Conservation (phyloP, 92 coral and sea anemone species). For the Epizoanthus illoricatus region DNA sequence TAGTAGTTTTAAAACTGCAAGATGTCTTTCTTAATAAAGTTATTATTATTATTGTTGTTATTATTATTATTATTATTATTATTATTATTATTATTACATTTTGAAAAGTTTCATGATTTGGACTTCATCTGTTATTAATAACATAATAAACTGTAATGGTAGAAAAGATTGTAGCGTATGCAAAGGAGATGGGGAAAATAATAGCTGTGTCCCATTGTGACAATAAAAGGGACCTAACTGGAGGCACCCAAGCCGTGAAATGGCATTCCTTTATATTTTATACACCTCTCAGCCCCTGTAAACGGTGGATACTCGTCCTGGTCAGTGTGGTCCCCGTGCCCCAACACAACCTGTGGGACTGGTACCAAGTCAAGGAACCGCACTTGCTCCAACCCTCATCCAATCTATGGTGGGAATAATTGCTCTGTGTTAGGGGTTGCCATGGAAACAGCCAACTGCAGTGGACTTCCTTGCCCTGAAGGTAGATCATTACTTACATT, state of each 20-base stretch:
- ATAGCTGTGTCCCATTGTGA: too few relatives aligned
- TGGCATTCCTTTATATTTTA: background rate
- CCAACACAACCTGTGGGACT: background rate
- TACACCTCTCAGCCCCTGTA: background rate
- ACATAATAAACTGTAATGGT: too few relatives aligned
- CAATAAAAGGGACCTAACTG: background rate
- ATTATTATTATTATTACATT: too few relatives aligned
- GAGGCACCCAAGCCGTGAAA: background rate
- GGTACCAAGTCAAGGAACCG: background rate
- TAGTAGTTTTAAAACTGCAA: too few relatives aligned
- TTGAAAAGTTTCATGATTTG: too few relatives aligned
- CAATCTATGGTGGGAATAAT: background rate
- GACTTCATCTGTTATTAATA: too few relatives aligned
- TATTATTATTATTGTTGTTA: too few relatives aligned
- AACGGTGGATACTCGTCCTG: slow-evolving; percentile 1
- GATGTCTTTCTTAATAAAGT: too few relatives aligned
- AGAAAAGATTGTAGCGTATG: too few relatives aligned
- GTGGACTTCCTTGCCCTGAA: background rate
- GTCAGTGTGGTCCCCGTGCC: background rate
- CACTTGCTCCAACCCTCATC: background rate
- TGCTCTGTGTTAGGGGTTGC: slow-evolving; percentile 3
- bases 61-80: too few relatives aligned
- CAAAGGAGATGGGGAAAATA: too few relatives aligned
- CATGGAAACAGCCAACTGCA: background rate
- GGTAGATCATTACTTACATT: too few relatives aligned